phyloP scores from a whole-genome alignment of 2,113 vertebrate species.

The Probosciger aterrimus region DNA sequence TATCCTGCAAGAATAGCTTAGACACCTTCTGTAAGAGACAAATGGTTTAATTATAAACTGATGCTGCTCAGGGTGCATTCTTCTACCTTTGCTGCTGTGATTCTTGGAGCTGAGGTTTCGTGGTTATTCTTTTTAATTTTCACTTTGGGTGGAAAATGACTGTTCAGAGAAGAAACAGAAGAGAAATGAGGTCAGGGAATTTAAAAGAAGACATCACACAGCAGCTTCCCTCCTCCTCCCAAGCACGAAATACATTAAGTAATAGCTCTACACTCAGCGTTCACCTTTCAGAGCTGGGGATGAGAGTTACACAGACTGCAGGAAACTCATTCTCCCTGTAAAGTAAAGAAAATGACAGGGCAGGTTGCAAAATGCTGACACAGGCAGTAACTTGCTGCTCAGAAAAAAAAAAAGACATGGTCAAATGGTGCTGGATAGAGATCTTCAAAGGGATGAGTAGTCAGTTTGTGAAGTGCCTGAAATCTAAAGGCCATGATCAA shows the following conservation, averaged over 20 bases:
- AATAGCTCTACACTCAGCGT: background rate
- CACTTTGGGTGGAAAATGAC: background rate
- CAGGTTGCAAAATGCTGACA: background rate
- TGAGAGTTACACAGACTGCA: background rate
- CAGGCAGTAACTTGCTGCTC: background rate
- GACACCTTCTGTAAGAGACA: constrained; percentile 3
- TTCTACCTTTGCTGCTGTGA: background rate
- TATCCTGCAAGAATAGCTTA: background rate
- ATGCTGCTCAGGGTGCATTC: background rate
- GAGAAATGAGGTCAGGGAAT: background rate
- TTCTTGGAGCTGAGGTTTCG: background rate
- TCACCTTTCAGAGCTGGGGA: background rate
- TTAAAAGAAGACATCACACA: background rate
- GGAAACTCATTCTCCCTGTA: background rate
- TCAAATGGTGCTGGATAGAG: background rate
- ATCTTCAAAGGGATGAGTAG: background rate
- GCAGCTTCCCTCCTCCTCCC: background rate
- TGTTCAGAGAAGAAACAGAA: background rate
- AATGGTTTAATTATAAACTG: constrained; percentile 22
- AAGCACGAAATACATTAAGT: background rate
- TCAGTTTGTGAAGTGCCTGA: background rate
- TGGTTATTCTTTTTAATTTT: background rate
- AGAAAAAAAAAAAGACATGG: background rate
- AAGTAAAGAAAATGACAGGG: background rate
- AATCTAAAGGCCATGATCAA: background rate